phyloP scores from a whole-genome alignment of 1,140 invertebrate species.

The Goniozus legneri region DNA sequence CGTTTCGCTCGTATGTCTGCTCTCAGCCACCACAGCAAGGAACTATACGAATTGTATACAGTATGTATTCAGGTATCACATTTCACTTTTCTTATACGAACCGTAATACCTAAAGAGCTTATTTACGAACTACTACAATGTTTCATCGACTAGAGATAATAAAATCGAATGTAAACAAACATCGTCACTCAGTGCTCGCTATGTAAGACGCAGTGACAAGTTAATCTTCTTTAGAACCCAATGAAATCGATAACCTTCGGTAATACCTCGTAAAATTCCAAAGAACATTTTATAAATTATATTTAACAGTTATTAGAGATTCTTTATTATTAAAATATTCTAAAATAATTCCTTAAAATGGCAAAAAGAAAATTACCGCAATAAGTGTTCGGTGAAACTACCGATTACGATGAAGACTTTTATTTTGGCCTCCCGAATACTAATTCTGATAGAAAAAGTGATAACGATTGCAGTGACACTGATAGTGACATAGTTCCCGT shows the following conservation, averaged over 20 bases:
- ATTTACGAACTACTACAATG: slow-evolving; percentile 1
- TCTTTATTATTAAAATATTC: too few species aligned
- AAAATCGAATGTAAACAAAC: background rate
- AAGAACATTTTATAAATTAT: slow-evolving; percentile 5
- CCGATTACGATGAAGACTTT: too few species aligned
- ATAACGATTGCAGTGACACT: too few species aligned
- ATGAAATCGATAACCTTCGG: slow-evolving; percentile 6
- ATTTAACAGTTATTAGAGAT: slow-evolving; percentile 67
- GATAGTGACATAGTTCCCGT: too few species aligned
- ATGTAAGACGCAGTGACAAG: background rate
- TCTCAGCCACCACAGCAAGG: slow-evolving; percentile 9
- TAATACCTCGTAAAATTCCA: slow-evolving; percentile 7
- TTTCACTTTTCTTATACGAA: slow-evolving; percentile 2
- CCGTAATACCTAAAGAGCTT: background rate
- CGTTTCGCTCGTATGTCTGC: slow-evolving; percentile 7
- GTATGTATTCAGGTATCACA: slow-evolving; percentile 5
- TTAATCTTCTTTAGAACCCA: background rate
- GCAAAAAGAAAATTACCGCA: too few species aligned
- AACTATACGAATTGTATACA: slow-evolving; percentile 4
- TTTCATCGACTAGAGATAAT: background rate
- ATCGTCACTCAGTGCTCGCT: background rate
- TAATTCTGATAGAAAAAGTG: too few species aligned
- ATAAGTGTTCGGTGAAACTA: too few species aligned
- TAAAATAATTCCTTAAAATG: too few species aligned
- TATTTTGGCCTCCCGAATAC: too few species aligned